Conservation (phyloP, 2,113 vertebrate genomes). For the Salvelinus fontinalis region DNA sequence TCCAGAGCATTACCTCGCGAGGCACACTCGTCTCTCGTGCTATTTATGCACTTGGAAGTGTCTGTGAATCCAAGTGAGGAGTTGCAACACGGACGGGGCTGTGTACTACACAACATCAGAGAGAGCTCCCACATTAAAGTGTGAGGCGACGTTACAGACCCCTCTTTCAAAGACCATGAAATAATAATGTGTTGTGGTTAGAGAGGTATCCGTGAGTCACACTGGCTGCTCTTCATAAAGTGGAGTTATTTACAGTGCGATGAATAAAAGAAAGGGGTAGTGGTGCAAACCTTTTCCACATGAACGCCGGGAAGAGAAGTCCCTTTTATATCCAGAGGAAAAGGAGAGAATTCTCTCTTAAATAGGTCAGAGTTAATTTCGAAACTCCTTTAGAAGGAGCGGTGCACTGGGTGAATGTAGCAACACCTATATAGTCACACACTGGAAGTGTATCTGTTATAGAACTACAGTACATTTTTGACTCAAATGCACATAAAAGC, state of each 20-base stretch:
- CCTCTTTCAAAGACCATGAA: slow-evolving; percentile 80
- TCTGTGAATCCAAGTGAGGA: slow-evolving; percentile 80
- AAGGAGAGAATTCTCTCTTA: slow-evolving; percentile 29
- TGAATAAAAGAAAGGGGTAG: slow-evolving; percentile 81
- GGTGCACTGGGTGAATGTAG: background rate
- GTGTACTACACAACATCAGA: slow-evolving; percentile 81
- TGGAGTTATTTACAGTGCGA: slow-evolving; percentile 81
- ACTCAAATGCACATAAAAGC: too few species aligned
- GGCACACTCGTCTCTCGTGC: slow-evolving; percentile 65
- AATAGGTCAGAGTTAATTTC: slow-evolving; percentile 54
- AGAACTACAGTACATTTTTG: background rate
- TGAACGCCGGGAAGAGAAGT: slow-evolving; percentile 57
- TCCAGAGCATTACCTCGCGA: slow-evolving; percentile 69
- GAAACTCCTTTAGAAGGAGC: slow-evolving; percentile 20
- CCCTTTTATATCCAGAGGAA: slow-evolving; percentile 54
- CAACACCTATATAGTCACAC: background rate
- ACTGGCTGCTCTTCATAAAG: slow-evolving; percentile 82
- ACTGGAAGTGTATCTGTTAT: background rate
- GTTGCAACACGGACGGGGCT: slow-evolving; percentile 75
- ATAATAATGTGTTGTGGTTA: slow-evolving; percentile 82
- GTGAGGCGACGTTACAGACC: slow-evolving; percentile 66
- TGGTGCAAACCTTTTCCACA: slow-evolving; percentile 73
- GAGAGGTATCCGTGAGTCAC: slow-evolving; percentile 78
- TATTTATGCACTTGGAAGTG: slow-evolving; percentile 79
- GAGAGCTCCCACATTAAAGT: slow-evolving; percentile 73